Evolutionary conservation across 2,797 vertebrate species (phyloP), one percentile per base, ranked within the genome.

Genomic region (Leptatherina wallacei): DNA sequence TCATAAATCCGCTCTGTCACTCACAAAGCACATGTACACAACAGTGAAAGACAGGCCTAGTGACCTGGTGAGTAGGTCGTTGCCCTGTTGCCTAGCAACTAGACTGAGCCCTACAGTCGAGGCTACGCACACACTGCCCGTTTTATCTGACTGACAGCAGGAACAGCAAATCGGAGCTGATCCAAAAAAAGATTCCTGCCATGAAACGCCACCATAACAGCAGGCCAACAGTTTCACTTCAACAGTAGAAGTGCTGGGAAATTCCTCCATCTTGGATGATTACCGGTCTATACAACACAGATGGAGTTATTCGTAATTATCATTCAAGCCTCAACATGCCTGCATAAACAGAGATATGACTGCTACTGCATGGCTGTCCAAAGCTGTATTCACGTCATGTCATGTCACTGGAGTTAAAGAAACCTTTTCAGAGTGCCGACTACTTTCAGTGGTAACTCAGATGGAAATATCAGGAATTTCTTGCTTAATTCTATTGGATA

Each of bases 11-110:
- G 70, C 77, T 78, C 71, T 2, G 63, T 85, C 80, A 82, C 71
- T 52, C 33, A 29, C 59, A 24, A 35, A 55, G 57, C 57, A 18
- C 59, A 44, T 58, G 69, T 47, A 78, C 76, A 78, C 78, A 60
- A 77, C 56, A 65, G 70, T 69, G 75, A 90, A 82, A 89, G 82
- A 87, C 83, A 75, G 87, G 83, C 85, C 82, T 57, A 80, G 83
- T 91, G 93, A 92, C 92, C 92, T 91, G 90, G 88, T 67, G 61
- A 82, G 69, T 80, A 79, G 91, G 91, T 93, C 89, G 87, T 77
- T 80, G 85, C 83, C 91, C 85, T 90, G 94, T 95, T 94, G 91
- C 94, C 83, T 93, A 92, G 94, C 93, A 93, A 95, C 94, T 86
- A 83, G 81, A 77, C 87, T 86, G 84, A 91, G 85, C 87, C 91